Base-by-base conservation (phyloP, 2,113 vertebrate species). In the Alligator mississippiensis region DNA sequence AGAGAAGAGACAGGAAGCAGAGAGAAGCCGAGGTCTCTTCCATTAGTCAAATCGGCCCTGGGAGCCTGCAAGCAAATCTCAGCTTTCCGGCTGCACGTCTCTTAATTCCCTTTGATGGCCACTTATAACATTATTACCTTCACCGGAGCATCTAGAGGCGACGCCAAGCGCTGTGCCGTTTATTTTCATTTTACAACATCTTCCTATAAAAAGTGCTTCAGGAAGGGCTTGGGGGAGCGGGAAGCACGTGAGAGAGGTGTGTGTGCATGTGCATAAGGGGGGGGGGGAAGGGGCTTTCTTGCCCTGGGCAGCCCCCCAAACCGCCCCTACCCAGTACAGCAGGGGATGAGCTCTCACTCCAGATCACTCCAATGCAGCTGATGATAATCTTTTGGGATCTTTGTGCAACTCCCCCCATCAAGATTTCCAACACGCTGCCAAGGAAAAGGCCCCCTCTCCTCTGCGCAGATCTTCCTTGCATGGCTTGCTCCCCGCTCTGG, bases 41-140 rank as follows among this genome's bases (percentile, higher is more conserved):
- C 96, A 97, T 96, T 97, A 95, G 96, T 96, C 93, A 96, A 80
- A 97, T 96, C 93, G 90, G 88, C 92, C 91, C 94, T 74, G 87
- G 90, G 95, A 97, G 95, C 90, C 95, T 95, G 96, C 93, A 92
- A 97, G 95, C 96, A 96, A 93, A 95, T 95, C 90, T 90, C 96
- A 93, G 95, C 95, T 95, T 97, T 96, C 96, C 90, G 83, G 93
- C 96, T 97, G 93, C 95, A 90, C 78, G 6, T 96, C 96, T 89
- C 96, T 96, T 97, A 97, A 97, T 97, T 96, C 96, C 96, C 91
- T 96, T 94, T 97, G 96, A 97, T 97, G 95, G 96, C 96, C 96
- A 97, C 96, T 97, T 97, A 97, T 90, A 96, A 96, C 95, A 88
- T 96, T 89, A 97, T 96, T 97, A 95, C 96, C 94, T 97, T 95